Evolutionary conservation across 1,140 invertebrate species (phyloP), one percentile per base, ranked within the genome.

Genomic region (Hyles vespertilio): DNA sequence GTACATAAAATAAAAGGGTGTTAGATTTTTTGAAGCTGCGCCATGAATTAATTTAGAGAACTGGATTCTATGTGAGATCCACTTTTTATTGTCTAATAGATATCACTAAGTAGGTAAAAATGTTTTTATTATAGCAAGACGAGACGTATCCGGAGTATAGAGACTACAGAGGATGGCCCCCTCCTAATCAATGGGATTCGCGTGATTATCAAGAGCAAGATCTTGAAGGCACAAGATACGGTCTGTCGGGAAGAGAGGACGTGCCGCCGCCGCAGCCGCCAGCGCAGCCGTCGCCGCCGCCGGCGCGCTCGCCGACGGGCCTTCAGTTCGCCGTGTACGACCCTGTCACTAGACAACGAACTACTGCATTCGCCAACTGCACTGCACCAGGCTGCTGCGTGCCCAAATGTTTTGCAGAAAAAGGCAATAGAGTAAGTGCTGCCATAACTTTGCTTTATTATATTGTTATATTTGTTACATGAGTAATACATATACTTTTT

Each of bases 361-460:
- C 90, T 3, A 77, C 81, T 12, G 77, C 79, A 32, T 75, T 90
- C 58, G 69, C 86, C 61, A 93, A 93, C 70, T 95, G 93, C 67
- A 93, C 92, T 0, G 93, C 92, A 0, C 89, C 87, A 3, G 94
- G 93, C 63, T 93, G 93, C 65, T 94, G 93, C 72, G 91, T 92
- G 33, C 97, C 96, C 40, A 97, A 96, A 91, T 99, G 97, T 90
- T 94, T 97, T 63, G 97, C 97, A 3, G 96, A 98, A 89, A 98
- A 98, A 89, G 97, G 97, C 75, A 93, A 92, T 36, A 91, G 96
- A 74, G 92, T 90, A 81, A 67, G 74, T 69, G 22, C 22, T 22
- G 1, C 22, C 22, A 22, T 22, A 22, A 0, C 22, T 22, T 22
- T 22, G 22, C 22, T 22, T 22, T 22, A 22, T 22, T 22, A 22